Evolutionary conservation across 2,797 vertebrate genomes (phyloP).

Genomic region (Staurois parvus): DNA sequence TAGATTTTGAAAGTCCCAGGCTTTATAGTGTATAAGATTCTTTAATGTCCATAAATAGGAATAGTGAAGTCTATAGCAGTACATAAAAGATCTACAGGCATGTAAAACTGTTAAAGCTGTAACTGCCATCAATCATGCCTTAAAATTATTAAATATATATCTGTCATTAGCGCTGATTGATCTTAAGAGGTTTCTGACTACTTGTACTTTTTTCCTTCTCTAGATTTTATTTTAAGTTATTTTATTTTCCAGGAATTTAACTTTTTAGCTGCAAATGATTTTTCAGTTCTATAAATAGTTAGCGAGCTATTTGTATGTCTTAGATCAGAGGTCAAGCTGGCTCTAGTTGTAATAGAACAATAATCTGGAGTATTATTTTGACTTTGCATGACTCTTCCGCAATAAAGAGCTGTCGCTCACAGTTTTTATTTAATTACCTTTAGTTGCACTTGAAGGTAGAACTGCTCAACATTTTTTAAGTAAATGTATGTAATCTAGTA

Average conservation of each 20-base stretch:
- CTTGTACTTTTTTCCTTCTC: background rate
- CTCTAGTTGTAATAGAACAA: no score
- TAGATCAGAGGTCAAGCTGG: no score
- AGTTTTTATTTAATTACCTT: no score
- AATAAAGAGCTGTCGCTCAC: no score
- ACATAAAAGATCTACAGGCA: background rate
- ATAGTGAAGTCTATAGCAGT: background rate
- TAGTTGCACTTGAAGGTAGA: no score
- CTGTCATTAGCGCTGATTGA: constrained; percentile 12
- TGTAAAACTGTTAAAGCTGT: background rate
- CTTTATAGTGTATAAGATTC: no score
- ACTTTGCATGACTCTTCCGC: no score
- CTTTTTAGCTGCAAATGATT: constrained; percentile 3
- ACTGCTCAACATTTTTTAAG: no score
- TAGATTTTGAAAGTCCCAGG: no score
- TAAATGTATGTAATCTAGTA: no score
- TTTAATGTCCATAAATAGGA: background rate
- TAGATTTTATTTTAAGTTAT: background rate
- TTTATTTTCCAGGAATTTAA: constrained; percentile 31
- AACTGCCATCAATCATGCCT: constrained; percentile 3
- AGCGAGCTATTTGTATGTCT: no score
- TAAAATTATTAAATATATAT: constrained; percentile 33
- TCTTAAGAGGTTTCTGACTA: constrained; percentile 8
- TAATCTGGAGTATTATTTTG: no score
- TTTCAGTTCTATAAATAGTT: background rate